Evolutionary conservation across 2,797 vertebrate genomes (phyloP).

Genomic region (Gobionotothen gibberifrons): DNA sequence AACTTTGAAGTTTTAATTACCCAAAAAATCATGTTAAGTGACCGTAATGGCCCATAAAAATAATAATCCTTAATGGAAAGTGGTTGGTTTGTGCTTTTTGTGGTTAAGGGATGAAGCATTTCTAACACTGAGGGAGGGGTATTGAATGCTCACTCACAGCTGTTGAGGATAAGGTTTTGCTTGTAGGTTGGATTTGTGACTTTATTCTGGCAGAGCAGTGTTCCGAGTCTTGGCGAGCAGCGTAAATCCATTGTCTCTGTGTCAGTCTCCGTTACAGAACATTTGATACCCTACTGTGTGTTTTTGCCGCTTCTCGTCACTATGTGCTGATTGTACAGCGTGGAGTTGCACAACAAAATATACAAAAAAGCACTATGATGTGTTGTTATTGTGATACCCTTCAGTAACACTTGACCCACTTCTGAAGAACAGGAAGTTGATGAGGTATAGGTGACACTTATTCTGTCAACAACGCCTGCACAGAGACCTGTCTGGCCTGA

Average conservation of each 20-base stretch:
- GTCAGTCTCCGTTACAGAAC: constrained; percentile 27
- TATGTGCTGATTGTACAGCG: constrained; percentile 1
- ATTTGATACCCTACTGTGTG: constrained; percentile 8
- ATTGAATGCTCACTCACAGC: constrained; percentile 19
- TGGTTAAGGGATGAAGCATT: constrained; percentile 12
- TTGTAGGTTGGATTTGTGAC: constrained; percentile 54
- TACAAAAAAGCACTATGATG: constrained; percentile 16
- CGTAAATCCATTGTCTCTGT: constrained; percentile 29
- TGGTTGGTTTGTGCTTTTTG: constrained; percentile 12
- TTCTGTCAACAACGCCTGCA: constrained; percentile 59
- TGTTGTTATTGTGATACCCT: background rate
- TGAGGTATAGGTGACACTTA: constrained; percentile 26
- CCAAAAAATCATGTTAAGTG: constrained; percentile 26
- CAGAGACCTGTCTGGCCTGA: constrained; percentile 30
- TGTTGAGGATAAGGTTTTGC: constrained; percentile 34
- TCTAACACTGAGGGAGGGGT: background rate
- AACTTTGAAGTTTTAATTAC: constrained; percentile 41
- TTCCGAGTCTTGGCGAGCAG: constrained; percentile 4
- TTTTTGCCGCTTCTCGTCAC: constrained; percentile 2
- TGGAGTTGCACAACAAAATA: constrained; percentile 18
- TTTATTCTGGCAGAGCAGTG: constrained; percentile 37
- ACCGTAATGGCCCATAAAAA: background rate
- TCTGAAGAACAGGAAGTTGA: constrained; percentile 26
- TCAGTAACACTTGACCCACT: constrained; percentile 37
- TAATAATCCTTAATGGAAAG: constrained; percentile 11